Percentiles rank a stretch among this genome's conserved stretches.
These are phyloP conservation scores for Nymphalis urticae DNA, from an alignment of 2,888 invertebrate species.

Conservation along the genomic window DNA sequence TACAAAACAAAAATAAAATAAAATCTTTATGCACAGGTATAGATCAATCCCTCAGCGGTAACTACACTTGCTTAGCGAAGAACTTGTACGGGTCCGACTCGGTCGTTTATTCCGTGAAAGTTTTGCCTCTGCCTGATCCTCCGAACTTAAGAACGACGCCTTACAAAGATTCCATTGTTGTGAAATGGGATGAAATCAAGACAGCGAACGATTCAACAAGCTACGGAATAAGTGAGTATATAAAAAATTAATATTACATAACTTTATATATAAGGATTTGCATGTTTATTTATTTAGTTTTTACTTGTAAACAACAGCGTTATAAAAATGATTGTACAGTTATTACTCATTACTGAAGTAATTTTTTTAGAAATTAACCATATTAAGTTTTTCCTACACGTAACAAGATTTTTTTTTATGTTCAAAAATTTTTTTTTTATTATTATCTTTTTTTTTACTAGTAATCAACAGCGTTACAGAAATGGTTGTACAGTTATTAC, in stretches of 20 bases:
- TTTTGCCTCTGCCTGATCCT: constrained; percentile 87
- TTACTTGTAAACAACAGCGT: no score
- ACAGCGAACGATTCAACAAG: constrained; percentile 58
- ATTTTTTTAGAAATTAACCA: no score
- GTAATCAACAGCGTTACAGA: no score
- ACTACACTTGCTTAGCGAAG: constrained; percentile 90
- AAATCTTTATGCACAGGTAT: constrained; percentile 74
- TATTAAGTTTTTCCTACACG: no score
- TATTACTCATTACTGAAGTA: no score
- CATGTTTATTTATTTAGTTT: no score
- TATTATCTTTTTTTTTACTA: no score
- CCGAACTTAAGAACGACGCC: constrained; percentile 83
- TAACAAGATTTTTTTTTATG: no score
- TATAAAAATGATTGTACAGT: no score
- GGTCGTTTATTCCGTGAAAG: constrained; percentile 88
- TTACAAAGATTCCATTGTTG: constrained; percentile 74
- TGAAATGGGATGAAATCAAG: constrained; percentile 85
- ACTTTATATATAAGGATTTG: neutral
- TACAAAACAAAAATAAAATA: neutral
- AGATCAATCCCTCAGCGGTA: constrained; percentile 87
- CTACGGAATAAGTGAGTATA: constrained; percentile 67
- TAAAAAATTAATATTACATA: neutral
- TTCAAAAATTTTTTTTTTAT: no score
- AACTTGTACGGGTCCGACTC: constrained; percentile 93
- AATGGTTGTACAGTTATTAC: no score